Base-by-base conservation (phyloP, 2,113 vertebrate species). In the Thermophis baileyi region DNA sequence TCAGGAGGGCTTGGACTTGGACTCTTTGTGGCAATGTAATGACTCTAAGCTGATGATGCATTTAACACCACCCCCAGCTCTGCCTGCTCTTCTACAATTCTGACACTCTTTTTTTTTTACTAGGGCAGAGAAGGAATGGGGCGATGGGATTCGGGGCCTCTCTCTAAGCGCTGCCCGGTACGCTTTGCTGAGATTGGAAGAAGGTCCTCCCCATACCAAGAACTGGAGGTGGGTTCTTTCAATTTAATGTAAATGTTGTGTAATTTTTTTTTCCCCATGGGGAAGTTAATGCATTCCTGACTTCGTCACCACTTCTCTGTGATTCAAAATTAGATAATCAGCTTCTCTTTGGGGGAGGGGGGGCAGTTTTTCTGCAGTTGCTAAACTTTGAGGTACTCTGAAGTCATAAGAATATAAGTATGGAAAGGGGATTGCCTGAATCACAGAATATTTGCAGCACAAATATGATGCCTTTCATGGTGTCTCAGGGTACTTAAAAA, bases 61-160 rank as follows among this genome's bases (percentile, higher is more conserved):
- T 69, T 69, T 69, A 69, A 69, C 14, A 1, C 63, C 5, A 12
- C 30, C 63, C 14, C 63, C 12, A 69, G 63, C 63, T 69, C 30
- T 69, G 30, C 30, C 14, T 35, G 63, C 30, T 69, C 14, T 69
- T 35, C 5, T 16, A 35, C 30, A n/a, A 69, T 35, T n/a, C n/a
- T 40, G 53, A 51, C 7, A 44, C 86, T 94, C 44, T 91, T 18
- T 91, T 90, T 93, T 93, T 74, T 60, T 27, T 27, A 27, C 88
- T 95, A 98, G 98, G 22, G 99, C 99, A 7, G 99, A 99, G 97
- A 99, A 99, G 96, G 99, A 99, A 94, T 99, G 99, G 99, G 99
- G 99, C 0, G 99, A 99, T 4, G 99, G 99, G 10, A 99, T 99
- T 93, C 98, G 99, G 91, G 99, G 99, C 85, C 97, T 99, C 85